Conservation (phyloP, 2,888 invertebrate species). For the Hirtodrosophila histrioides region DNA sequence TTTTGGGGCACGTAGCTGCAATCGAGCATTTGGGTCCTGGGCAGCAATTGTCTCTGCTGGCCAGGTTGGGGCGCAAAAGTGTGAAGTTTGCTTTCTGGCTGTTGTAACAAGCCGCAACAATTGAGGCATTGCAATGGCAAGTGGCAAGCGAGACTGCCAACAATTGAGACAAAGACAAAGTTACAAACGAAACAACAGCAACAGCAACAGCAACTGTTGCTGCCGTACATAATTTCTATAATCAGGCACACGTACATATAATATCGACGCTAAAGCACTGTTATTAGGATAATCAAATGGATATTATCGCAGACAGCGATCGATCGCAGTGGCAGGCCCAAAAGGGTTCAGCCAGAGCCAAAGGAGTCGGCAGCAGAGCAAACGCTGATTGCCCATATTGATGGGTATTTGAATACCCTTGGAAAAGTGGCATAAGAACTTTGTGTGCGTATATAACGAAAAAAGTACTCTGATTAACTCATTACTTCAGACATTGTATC, state of each 20-base stretch:
- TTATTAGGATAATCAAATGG: constrained; percentile 85
- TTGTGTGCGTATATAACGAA: background rate
- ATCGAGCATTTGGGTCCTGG: constrained; percentile 19
- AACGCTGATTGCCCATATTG: background rate
- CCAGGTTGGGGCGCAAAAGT: constrained; percentile 67
- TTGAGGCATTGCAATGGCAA: constrained; percentile 59
- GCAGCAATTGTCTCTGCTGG: constrained; percentile 42
- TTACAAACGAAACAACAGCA: constrained; percentile 16
- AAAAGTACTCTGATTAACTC: constrained; percentile 26
- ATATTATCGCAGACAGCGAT: constrained; percentile 83
- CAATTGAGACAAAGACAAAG: constrained; percentile 3
- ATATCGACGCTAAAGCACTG: constrained; percentile 84
- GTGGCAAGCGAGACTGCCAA: background rate
- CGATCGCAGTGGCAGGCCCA: constrained; percentile 41
- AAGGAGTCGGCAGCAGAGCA: constrained; percentile 1
- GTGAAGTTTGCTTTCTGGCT: constrained; percentile 63
- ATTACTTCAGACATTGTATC: constrained; percentile 26
- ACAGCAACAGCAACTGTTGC: constrained; percentile 21
- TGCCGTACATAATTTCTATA: constrained; percentile 83
- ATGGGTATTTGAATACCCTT: constrained; percentile 33
- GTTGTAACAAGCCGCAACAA: constrained; percentile 51
- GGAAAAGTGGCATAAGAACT: constrained; percentile 16
- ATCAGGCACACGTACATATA: constrained; percentile 85
- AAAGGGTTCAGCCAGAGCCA: constrained; percentile 3
- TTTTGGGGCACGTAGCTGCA: constrained; percentile 50